Percentiles rank a stretch among this genome's conserved stretches.
phyloP scores from a whole-genome alignment of 35 echinoderm and acorn worm genomes.

The Lytechinus variegatus region DNA sequence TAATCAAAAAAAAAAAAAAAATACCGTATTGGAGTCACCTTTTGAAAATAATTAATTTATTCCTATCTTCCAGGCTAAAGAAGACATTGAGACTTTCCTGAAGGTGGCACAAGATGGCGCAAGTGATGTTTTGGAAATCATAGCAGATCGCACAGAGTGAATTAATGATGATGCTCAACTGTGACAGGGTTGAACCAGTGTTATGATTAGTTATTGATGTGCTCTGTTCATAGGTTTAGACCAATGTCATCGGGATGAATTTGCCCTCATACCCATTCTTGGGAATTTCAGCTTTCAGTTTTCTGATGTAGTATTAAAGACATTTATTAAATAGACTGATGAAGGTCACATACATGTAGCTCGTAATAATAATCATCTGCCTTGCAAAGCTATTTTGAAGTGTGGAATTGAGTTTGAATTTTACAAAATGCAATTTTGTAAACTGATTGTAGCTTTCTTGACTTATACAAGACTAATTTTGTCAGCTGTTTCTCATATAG shows the following conservation, averaged over 20 bases:
- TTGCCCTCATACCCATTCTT: too few relatives aligned
- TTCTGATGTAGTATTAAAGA: background rate
- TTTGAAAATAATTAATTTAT: background rate
- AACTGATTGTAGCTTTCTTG: too few relatives aligned
- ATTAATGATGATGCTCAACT: background rate
- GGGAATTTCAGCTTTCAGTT: background rate
- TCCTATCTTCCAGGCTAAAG: conserved; percentile 58
- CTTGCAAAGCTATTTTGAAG: background rate
- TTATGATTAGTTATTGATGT: background rate
- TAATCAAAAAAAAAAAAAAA: too few relatives aligned
- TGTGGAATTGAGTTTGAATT: background rate
- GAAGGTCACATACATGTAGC: background rate
- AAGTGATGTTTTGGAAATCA: conserved; percentile 77
- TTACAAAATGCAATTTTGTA: too few relatives aligned
- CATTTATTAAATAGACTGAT: background rate
- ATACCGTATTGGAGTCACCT: too few relatives aligned
- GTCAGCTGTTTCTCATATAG: too few relatives aligned
- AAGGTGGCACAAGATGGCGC: conserved; percentile 70
- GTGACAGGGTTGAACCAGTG: background rate
- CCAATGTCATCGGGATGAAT: background rate
- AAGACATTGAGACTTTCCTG: conserved; percentile 71
- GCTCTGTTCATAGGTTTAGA: background rate
- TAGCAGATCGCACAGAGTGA: conserved; percentile 70
- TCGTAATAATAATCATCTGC: background rate
- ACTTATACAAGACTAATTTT: too few relatives aligned